Conservation (phyloP, 2,113 vertebrate species). For the Coracopsis vasa region DNA sequence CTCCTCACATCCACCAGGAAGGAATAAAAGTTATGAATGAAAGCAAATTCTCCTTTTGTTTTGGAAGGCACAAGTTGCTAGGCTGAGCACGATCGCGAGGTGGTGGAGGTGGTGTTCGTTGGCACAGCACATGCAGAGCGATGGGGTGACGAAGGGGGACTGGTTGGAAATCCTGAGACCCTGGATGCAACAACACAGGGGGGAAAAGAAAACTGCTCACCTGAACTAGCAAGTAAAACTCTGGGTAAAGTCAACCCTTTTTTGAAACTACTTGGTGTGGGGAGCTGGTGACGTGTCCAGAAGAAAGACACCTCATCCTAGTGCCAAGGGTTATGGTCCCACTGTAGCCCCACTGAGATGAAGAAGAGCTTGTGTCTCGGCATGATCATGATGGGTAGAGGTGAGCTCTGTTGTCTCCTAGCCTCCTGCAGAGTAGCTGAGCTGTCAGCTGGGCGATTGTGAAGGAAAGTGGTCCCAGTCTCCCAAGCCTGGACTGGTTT, state of each 20-base stretch:
- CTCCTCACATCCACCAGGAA: neutral
- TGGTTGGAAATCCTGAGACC: neutral
- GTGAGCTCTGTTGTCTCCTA: neutral
- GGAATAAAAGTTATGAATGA: constrained; percentile 1
- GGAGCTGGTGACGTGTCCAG: neutral
- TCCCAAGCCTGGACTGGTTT: neutral
- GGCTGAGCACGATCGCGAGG: accelerated
- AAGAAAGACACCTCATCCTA: neutral
- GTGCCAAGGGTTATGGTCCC: neutral
- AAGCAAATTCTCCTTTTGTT: neutral
- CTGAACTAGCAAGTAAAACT: neutral
- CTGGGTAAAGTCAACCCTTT: neutral
- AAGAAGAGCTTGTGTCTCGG: neutral
- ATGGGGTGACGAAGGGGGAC: neutral
- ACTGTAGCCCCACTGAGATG: neutral
- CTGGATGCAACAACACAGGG: accelerated
- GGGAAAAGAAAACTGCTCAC: neutral
- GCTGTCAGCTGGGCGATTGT: neutral
- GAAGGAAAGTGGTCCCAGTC: neutral
- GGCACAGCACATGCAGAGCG: neutral
- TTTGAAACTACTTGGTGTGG: neutral
- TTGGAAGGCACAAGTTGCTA: neutral
- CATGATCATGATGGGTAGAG: accelerated
- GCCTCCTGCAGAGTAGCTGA: neutral
- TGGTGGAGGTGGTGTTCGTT: neutral